phyloP scores from a whole-genome alignment of 2,113 vertebrate species.

The Platycercus adscitus region DNA sequence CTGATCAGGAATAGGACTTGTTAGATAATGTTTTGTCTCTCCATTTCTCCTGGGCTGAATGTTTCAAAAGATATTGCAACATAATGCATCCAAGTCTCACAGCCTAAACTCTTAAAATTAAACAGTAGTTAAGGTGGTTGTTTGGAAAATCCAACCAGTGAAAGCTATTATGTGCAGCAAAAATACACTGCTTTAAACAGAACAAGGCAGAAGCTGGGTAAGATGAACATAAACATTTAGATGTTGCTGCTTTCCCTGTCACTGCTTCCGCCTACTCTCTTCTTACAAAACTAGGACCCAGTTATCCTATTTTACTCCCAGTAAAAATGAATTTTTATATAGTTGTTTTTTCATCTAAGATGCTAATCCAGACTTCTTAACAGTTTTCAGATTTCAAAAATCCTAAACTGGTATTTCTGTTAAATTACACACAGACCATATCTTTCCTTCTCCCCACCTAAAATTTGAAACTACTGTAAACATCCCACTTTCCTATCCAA shows the following conservation, averaged over 20 bases:
- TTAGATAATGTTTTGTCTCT: not conserved
- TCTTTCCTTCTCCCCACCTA: not conserved
- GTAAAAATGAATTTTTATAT: not conserved
- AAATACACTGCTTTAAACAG: not conserved
- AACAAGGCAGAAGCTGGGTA: not conserved
- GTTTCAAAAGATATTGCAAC: not conserved
- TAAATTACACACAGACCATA: not conserved
- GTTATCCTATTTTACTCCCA: not conserved
- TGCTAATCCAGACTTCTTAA: not conserved
- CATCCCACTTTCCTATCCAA: not conserved
- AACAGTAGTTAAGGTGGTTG: not conserved
- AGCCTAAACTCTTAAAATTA: not conserved
- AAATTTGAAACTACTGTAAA: not conserved
- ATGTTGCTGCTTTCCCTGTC: not conserved
- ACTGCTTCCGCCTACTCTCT: not conserved
- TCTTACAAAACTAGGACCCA: not conserved
- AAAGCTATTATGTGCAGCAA: not conserved
- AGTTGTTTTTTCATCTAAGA: not conserved
- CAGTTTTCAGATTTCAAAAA: not conserved
- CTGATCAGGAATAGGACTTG: not conserved
- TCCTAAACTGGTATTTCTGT: not conserved
- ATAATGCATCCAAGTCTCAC: not conserved
- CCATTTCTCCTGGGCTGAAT: not conserved
- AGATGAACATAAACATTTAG: not conserved
- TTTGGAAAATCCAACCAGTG: not conserved